Evolutionary conservation across 2,797 vertebrate genomes (phyloP).

Genomic region (Carduelis carduelis): DNA sequence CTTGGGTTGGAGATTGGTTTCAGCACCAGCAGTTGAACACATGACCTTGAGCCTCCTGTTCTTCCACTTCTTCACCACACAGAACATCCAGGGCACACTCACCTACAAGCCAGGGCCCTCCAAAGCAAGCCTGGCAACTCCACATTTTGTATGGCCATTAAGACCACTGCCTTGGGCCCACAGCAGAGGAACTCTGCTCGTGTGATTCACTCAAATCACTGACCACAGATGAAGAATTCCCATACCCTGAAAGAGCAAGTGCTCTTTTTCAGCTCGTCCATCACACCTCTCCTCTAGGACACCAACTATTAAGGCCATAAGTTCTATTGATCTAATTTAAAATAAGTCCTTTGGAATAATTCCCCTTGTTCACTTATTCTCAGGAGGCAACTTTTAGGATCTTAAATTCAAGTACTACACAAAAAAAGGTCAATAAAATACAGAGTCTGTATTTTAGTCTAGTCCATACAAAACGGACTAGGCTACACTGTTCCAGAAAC

Average conservation of each 20-base stretch:
- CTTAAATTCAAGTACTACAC: rapidly evolving
- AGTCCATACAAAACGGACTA: background rate
- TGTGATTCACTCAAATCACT: background rate
- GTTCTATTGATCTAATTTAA: background rate
- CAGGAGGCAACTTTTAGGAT: background rate
- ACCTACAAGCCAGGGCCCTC: background rate
- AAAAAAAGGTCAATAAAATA: rapidly evolving
- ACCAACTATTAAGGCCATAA: background rate
- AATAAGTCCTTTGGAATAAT: background rate
- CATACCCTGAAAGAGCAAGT: background rate
- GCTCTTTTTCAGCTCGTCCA: background rate
- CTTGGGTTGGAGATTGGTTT: background rate
- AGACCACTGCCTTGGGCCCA: background rate
- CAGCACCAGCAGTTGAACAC: background rate
- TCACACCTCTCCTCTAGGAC: background rate
- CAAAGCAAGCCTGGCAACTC: background rate
- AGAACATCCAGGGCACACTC: no score
- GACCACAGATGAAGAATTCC: background rate
- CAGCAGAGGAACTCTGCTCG: background rate
- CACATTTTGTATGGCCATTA: background rate
- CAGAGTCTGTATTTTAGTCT: background rate
- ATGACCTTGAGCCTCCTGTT: background rate
- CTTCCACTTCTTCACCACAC: background rate
- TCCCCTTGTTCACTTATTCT: background rate
- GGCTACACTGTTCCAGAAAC: background rate